Percentiles rank a stretch among this genome's conserved stretches.
Conservation (phyloP, 2,888 invertebrate species). For the Colletes collaris region DNA sequence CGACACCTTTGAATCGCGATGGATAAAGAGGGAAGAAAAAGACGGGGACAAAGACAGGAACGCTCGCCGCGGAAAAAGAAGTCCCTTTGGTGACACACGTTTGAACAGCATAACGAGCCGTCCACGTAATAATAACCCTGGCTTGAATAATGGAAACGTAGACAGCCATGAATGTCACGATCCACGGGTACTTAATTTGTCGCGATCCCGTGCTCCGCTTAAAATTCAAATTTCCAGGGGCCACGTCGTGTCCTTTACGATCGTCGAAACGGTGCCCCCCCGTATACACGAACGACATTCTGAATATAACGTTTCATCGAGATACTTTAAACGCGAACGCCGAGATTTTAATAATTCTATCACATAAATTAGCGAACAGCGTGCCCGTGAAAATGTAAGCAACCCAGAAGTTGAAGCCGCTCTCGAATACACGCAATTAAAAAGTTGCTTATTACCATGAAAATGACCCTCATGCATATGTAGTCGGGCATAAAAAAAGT, state of each 20-base stretch:
- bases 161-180: constrained; percentile 31
- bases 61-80: constrained; percentile 6
- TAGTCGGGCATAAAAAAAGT: constrained; percentile 28
- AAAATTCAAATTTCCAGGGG: constrained; percentile 66
- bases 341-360: too few relatives aligned
- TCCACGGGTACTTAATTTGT: constrained; percentile 65
- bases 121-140: constrained; percentile 62
- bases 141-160: constrained; percentile 49
- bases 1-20: constrained; percentile 59
- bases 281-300: too few relatives aligned
- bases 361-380: constrained; percentile 28
- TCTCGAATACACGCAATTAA: constrained; percentile 36
- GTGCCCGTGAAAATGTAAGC: neutral
- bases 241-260: constrained; percentile 17
- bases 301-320: too few relatives aligned
- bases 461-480: constrained; percentile 36
- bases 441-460: constrained; percentile 32
- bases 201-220: constrained; percentile 59
- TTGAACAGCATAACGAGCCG: constrained; percentile 58
- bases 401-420: neutral
- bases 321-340: too few relatives aligned
- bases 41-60: constrained; percentile 30
- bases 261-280: neutral
- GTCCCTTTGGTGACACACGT: constrained; percentile 52
- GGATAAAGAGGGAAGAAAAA: constrained; percentile 30